Evolutionary conservation across 2,888 invertebrate species (phyloP), one percentile per base, ranked within the genome.

Genomic region (Monochamus alternatus): DNA sequence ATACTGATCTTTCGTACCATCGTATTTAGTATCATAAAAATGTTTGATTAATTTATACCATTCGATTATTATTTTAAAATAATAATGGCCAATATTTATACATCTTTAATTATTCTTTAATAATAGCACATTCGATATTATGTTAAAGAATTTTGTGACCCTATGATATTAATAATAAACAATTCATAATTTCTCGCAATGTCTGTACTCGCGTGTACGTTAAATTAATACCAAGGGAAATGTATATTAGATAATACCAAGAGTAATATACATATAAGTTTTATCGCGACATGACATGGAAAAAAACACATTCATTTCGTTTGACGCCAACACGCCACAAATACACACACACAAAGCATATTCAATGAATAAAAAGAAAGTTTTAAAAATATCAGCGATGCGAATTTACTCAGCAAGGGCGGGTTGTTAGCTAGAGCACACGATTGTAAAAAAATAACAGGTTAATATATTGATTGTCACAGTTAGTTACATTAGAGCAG

Each of bases 341-440:
- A 43, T n/a, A 44, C n/a, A 12, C 44, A 66, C 55, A 55, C 71
- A 43, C 63, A 71, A 71, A 71, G 71, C 71, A 63, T 71, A 52
- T 14, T 31, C 32, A 62, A 71, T 71, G 47, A 71, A 52, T 52
- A 71, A 47, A n/a, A n/a, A 30, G 62, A 71, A 71, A 71, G 69
- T 69, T 69, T 69, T 69, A 69, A 69, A 69, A 69, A 69, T 69
- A 47, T 62, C 12, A 69, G 59, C 58, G 58, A 68, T 43, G 14
- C 14, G 43, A 43, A 14, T 60, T 38, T 38, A 38, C 5, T 60
- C 10, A n/a, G n/a, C n/a, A n/a, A n/a, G n/a, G n/a, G n/a, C n/a
- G n/a, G n/a, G 31, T 58, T 22, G 30, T 4, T 31, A 59, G 59
- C 30, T 31, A 31, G 12, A 2, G 59, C 31, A 59, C 59, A 59